phyloP scores from a whole-genome alignment of 2,113 vertebrate species.

The Mixornis gularis region DNA sequence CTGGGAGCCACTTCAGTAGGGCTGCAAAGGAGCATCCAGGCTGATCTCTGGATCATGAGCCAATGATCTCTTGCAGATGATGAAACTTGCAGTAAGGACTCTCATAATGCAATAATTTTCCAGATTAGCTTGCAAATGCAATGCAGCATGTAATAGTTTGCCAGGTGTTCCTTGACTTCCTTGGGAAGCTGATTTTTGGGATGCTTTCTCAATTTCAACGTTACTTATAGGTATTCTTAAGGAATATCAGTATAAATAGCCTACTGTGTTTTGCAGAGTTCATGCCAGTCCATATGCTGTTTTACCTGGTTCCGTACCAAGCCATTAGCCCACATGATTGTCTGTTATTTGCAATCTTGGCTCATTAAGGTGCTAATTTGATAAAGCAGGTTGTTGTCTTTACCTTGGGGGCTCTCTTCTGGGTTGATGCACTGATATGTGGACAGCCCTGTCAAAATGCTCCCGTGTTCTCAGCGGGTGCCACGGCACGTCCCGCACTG shows the following conservation, averaged over 20 bases:
- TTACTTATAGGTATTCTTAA: not conserved
- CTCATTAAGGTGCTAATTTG: slow-evolving; percentile 16
- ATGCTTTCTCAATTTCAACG: not conserved
- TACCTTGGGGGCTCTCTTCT: slow-evolving; percentile 13
- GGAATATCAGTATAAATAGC: not conserved
- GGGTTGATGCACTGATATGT: not conserved
- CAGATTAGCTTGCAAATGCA: not conserved
- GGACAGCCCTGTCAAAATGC: slow-evolving; percentile 15
- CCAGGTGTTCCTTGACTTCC: not conserved
- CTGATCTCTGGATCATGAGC: not conserved
- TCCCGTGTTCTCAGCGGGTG: not conserved
- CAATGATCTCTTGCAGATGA: not conserved
- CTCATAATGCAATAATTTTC: not conserved
- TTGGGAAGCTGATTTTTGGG: not conserved
- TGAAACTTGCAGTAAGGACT: not conserved
- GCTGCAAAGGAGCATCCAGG: not conserved
- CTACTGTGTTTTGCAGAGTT: not conserved
- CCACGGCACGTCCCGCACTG: not conserved
- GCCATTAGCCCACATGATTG: not conserved
- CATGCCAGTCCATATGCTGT: not conserved
- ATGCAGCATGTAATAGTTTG: not conserved
- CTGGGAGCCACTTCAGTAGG: not conserved
- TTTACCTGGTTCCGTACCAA: not conserved
- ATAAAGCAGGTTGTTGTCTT: slow-evolving; percentile 36
- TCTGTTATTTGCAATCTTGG: slow-evolving; percentile 2